phyloP scores from a whole-genome alignment of 2,888 invertebrate genomes.

The Choristoneura rosaceana region DNA sequence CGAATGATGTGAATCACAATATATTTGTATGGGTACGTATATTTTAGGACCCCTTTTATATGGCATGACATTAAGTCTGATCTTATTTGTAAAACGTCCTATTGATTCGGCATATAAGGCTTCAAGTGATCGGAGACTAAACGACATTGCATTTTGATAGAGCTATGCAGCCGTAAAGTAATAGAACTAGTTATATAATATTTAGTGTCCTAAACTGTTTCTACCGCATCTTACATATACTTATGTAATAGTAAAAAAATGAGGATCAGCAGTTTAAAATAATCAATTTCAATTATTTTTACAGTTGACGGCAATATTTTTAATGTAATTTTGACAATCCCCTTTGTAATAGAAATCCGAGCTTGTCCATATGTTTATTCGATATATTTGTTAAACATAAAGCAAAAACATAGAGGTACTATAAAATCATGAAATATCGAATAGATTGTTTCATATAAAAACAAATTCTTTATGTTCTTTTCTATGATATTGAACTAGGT shows the following conservation, averaged over 20 bases:
- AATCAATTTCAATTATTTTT: background rate
- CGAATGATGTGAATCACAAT: conserved; percentile 9
- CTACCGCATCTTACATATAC: too few relatives aligned
- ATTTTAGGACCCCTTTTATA: conserved; percentile 11
- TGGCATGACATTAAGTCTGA: conserved; percentile 6
- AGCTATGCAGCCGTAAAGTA: background rate
- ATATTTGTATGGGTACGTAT: conserved; percentile 1
- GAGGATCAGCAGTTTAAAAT: background rate
- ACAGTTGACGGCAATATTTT: background rate
- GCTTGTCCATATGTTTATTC: background rate
- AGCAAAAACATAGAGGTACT: too few relatives aligned
- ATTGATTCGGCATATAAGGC: background rate
- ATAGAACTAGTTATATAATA: background rate
- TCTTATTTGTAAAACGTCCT: background rate
- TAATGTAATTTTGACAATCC: background rate
- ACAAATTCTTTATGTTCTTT: too few relatives aligned
- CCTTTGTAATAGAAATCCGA: background rate
- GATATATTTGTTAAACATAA: background rate
- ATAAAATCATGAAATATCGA: too few relatives aligned
- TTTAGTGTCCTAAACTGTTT: too few relatives aligned
- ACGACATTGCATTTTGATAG: background rate
- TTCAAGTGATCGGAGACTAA: background rate
- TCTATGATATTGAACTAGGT: too few relatives aligned
- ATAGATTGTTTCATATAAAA: too few relatives aligned
- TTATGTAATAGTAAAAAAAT: background rate